Percentiles rank a stretch among this genome's conserved stretches.
Conservation (phyloP, 23 tunicate species). For the Aplidium turbinatum region DNA sequence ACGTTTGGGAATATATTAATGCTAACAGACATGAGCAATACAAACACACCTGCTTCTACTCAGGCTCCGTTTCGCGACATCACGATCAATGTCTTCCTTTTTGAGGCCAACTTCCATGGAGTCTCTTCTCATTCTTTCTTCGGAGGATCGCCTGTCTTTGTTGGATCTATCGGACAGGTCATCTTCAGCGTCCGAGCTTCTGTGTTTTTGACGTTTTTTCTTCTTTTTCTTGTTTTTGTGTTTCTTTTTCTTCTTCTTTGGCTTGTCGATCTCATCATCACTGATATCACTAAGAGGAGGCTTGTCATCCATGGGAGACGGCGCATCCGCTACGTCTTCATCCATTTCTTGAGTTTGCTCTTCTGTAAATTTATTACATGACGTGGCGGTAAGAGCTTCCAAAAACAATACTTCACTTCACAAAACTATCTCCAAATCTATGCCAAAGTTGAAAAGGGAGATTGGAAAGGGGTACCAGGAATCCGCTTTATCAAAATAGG, state of each 20-base stretch:
- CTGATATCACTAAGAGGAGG: slow-evolving; percentile 33
- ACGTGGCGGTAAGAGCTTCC: too few species aligned
- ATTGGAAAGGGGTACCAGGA: too few species aligned
- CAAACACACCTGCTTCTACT: slow-evolving; percentile 36
- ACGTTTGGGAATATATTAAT: too few species aligned
- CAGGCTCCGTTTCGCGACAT: not conserved
- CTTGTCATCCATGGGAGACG: slow-evolving; percentile 14
- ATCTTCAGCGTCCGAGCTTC: slow-evolving; percentile 14
- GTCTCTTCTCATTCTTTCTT: too few species aligned
- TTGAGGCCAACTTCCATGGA: slow-evolving; percentile 22
- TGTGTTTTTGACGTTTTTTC: slow-evolving; percentile 57
- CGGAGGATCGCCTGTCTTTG: slow-evolving; percentile 13
- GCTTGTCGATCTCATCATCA: slow-evolving; percentile 61
- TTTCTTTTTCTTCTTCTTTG: slow-evolving; percentile 83
- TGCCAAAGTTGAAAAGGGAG: too few species aligned
- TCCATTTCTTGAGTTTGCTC: slow-evolving; percentile 3
- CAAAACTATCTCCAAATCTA: too few species aligned
- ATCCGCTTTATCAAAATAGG: too few species aligned
- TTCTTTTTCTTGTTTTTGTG: slow-evolving; percentile 89
- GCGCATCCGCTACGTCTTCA: not conserved
- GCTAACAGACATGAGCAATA: too few species aligned
- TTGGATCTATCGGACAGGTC: slow-evolving; percentile 20
- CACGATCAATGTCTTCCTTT: slow-evolving; percentile 23
- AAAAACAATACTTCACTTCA: too few species aligned
- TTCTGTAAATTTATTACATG: too few species aligned